Evolutionary conservation across 2,888 invertebrate species (phyloP).

Genomic region (Nomada ferruginata): DNA sequence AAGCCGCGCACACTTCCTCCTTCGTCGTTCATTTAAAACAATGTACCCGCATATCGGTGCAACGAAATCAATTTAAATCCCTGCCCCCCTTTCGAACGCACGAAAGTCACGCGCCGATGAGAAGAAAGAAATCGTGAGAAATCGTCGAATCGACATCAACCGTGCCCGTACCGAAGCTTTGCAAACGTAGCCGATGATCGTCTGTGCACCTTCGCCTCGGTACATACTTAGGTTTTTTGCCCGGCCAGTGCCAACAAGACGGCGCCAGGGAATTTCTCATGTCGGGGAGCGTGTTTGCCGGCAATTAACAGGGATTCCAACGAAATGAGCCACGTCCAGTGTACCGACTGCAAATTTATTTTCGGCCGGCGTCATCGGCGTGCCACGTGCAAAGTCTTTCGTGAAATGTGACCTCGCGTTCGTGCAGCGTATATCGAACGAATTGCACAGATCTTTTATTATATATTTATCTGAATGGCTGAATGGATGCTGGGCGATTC

Average conservation of each 20-base stretch:
- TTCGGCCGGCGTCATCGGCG: constrained; percentile 34
- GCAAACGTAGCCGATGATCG: constrained; percentile 36
- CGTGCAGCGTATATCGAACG: not conserved
- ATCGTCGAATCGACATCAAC: not conserved
- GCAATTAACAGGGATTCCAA: constrained; percentile 71
- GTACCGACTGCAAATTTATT: constrained; percentile 52
- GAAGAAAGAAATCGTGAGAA: not conserved
- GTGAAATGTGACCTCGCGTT: constrained; percentile 24
- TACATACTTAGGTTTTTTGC: constrained; percentile 55
- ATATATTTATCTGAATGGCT: not conserved
- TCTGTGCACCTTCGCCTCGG: constrained; percentile 34
- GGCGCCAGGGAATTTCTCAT: constrained; percentile 72
- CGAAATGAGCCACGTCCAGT: constrained; percentile 58
- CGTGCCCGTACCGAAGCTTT: not conserved
- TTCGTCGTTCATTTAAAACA: not conserved
- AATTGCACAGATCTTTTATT: constrained; percentile 19
- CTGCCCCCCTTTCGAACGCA: not conserved
- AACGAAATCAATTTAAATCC: not conserved
- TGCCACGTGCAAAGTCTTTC: constrained; percentile 11
- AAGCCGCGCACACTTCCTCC: not conserved
- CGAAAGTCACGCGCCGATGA: not conserved
- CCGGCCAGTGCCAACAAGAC: constrained; percentile 63
- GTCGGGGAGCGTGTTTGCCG: constrained; percentile 66
- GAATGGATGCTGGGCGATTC: not conserved
- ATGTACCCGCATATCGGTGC: not conserved